Evolutionary conservation across 2,888 invertebrate species (phyloP), one percentile per base, ranked within the genome.

Genomic region (Rhagonycha lutea): DNA sequence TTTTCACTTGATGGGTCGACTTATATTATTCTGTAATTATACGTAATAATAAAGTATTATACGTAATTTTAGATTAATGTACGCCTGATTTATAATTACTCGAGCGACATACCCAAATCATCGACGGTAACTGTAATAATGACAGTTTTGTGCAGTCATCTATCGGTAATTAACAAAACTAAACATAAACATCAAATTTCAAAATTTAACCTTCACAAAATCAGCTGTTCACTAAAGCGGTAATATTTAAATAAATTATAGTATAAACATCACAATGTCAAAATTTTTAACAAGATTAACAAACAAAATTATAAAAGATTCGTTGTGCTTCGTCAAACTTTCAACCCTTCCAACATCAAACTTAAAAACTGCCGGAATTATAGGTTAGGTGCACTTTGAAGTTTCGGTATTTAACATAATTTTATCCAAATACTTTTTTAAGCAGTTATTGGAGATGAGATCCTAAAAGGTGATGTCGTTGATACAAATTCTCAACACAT

Each of bases 381-480:
- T 85, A 82, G 83, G 79, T 79, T 69, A 73, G 72, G 62, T 71
- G 10, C 14, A 10, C 11, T 18, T 61, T 61, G 32, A 23, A 14
- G 12, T 32, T 70, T 14, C 4, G 4, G 28, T 24, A 68, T 68
- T 68, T 29, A 4, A 24, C n/a, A 63, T 63, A n/a, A 14, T 63
- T 14, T 14, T 12, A 68, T 68, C 0, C 2, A 68, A 9, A 18
- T 26, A 14, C n/a, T 8, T 29, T 68, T 78, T 72, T 86, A 86
- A 72, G 2, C 80, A 89, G 92, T 94, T 68, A 93, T 94, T 83
- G 94, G 94, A n/a, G 93, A 94, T 89, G 94, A 94, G 87, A 92
- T 94, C 79, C 86, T 94, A 26, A 94, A 93, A 84, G 94, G 94
- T 3, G 92, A 92, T 83, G 92, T 92, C 5, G 86, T 86, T 24